Evolutionary conservation across 2,888 invertebrate genomes (phyloP).

Genomic region (Suillia variegata): DNA sequence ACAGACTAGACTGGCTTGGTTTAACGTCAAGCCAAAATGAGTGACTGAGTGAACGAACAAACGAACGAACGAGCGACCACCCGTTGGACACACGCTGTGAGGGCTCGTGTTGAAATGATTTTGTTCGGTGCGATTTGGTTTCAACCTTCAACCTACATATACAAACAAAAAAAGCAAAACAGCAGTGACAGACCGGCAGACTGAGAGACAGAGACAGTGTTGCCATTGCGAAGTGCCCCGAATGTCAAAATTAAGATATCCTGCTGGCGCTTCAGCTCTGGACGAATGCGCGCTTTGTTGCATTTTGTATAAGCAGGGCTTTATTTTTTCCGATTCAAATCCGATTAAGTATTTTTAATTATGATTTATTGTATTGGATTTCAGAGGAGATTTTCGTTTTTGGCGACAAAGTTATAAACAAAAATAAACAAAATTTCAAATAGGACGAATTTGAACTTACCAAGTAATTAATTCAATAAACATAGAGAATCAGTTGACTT

Average conservation of each 20-base stretch:
- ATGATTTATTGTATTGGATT: constrained; percentile 29
- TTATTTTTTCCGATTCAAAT: constrained; percentile 23
- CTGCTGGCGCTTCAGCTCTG: constrained; percentile 37
- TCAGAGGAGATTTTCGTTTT: constrained; percentile 21
- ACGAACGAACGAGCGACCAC: constrained; percentile 35
- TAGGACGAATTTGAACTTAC: too few relatives aligned
- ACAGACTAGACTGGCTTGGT: not conserved
- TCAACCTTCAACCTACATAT: too few relatives aligned
- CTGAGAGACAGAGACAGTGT: not conserved
- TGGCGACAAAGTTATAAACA: not conserved
- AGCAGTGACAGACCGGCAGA: too few relatives aligned
- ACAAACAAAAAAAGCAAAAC: too few relatives aligned
- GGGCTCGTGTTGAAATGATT: constrained; percentile 31
- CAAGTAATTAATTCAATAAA: too few relatives aligned
- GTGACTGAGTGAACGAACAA: too few relatives aligned
- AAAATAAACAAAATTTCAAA: too few relatives aligned
- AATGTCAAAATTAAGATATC: constrained; percentile 40
- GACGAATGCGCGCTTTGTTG: not conserved
- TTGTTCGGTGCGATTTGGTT: not conserved
- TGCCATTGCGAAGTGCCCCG: not conserved
- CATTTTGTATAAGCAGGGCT: too few relatives aligned
- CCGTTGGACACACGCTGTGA: constrained; percentile 43
- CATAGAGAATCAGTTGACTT: too few relatives aligned
- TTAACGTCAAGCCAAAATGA: constrained; percentile 22
- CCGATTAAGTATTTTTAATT: constrained; percentile 29